A percentile compares a stretch with the other conserved stretches of the same genome.
Conservation (phyloP, 2,797 vertebrate genomes). For the Botia almorhae region DNA sequence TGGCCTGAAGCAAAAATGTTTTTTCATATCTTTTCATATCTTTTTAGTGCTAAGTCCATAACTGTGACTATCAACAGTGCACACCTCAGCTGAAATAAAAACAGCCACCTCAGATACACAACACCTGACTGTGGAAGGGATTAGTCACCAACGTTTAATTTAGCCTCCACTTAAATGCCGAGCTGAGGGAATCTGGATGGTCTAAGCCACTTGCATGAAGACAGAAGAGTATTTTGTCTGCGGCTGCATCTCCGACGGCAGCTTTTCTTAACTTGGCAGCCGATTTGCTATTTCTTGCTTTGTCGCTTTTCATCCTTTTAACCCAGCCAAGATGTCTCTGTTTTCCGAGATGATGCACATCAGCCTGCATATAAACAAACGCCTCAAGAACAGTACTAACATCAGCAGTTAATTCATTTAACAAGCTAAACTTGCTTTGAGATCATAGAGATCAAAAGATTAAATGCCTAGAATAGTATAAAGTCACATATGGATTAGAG, state of each 20-base stretch:
- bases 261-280: conserved; percentile 41
- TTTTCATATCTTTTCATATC: background rate
- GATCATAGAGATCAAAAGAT: background rate
- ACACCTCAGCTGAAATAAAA: background rate
- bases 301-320: conserved; percentile 26
- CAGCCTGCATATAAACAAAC: conserved; percentile 23
- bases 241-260: conserved; percentile 43
- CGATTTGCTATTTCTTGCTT: conserved; percentile 43
- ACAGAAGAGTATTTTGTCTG: conserved; percentile 56
- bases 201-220: conserved; percentile 41
- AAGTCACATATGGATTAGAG: too few species aligned
- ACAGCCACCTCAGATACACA: conserved; percentile 13
- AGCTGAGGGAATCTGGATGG: conserved; percentile 1
- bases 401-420: conserved; percentile 7
- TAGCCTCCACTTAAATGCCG: background rate
- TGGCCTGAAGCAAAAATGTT: background rate
- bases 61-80: background rate
- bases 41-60: background rate
- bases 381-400: conserved; percentile 19
- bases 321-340: conserved; percentile 38
- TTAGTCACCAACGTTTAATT: background rate
- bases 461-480: too few species aligned
- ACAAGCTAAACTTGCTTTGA: background rate
- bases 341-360: conserved; percentile 39
- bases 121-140: background rate